phyloP scores from a whole-genome alignment of 64 coral and sea anemone species.

The Montipora sp. region DNA sequence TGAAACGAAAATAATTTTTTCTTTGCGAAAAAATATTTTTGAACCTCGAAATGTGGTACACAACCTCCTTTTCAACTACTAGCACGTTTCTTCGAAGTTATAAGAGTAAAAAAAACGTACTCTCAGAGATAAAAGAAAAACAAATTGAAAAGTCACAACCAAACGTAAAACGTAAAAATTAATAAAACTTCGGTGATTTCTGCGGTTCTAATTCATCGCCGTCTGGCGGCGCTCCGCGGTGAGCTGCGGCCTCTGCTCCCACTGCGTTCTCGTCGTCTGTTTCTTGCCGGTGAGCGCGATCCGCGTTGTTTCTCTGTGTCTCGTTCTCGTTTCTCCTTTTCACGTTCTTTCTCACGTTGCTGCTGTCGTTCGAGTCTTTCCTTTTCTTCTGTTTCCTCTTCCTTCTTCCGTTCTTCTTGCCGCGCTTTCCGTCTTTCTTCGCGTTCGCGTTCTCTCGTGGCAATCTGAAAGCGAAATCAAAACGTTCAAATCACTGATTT shows the following conservation, averaged over 20 bases:
- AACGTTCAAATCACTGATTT: too few relatives aligned
- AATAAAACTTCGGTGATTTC: not conserved
- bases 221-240: not conserved
- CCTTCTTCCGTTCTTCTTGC: slow-evolving; percentile 63
- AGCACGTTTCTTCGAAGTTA: not conserved
- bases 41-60: not conserved
- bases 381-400: slow-evolving; percentile 58
- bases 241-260: slow-evolving; percentile 72
- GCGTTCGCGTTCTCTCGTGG: slow-evolving; percentile 58
- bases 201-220: slow-evolving; percentile 15
- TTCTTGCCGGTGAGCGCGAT: slow-evolving; percentile 44
- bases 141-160: not conserved
- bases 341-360: slow-evolving; percentile 60
- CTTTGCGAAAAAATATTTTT: not conserved
- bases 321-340: slow-evolving; percentile 40
- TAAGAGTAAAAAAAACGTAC: not conserved
- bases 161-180: not conserved
- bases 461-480: slow-evolving; percentile 46
- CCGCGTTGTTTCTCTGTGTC: slow-evolving; percentile 3
- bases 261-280: slow-evolving; percentile 63
- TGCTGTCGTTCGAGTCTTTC: slow-evolving; percentile 55
- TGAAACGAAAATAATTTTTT: not conserved
- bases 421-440: slow-evolving; percentile 70
- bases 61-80: too few relatives aligned
- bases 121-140: not conserved